Evolutionary conservation across 2,797 vertebrate species (phyloP), one percentile per base, ranked within the genome.

Genomic region (Chaetophractus vellerosus): DNA sequence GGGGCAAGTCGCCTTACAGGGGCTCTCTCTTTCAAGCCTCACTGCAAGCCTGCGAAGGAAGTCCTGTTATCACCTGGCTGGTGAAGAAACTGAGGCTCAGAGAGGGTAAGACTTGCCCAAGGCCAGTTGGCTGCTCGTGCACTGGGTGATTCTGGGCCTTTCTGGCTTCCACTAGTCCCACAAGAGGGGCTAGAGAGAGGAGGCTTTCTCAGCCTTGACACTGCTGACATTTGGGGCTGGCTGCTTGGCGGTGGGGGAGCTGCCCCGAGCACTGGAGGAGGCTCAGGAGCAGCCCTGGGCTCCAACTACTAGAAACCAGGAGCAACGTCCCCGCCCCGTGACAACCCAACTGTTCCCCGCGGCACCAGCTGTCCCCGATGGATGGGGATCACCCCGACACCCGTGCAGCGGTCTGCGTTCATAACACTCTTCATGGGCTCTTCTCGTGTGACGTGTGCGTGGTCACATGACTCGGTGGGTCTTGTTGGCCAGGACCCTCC

Each of bases 231-330:
- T 2, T 23, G 0, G 50, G 82, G 16, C 48, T 15, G 1, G 16
- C 1, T 2, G 0, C 26, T 3, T n/a, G 48, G 31, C 1, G 26
- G 31, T 8, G 10, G 45, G 45, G 45, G 45, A 9, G 45, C 45
- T 45, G 45, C 45, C 8, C 45, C 45, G 45, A 45, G 45, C 45
- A 10, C 45, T 50, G 0, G 5, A 19, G 28, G 38, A 11, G 2
- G 4, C 8, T 57, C 3, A 36, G 50, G 68, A 66, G 18, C 36
- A 19, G 50, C 38, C 55, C 33, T 14, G 33, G 36, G 28, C 38
- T 68, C n/a, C 24, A 0, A 9, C 14, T 31, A 15, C 8, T 6
- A 0, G 28, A n/a, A n/a, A n/a, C n/a, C 38, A 18, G 41, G 16
- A 50, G 33, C 9, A 0, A 4, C 45, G 28, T 36, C 26, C 19